A percentile compares a stretch with the other conserved stretches of the same genome.
Conservation (phyloP, 2,888 invertebrate species). For the Folsomia candida region DNA sequence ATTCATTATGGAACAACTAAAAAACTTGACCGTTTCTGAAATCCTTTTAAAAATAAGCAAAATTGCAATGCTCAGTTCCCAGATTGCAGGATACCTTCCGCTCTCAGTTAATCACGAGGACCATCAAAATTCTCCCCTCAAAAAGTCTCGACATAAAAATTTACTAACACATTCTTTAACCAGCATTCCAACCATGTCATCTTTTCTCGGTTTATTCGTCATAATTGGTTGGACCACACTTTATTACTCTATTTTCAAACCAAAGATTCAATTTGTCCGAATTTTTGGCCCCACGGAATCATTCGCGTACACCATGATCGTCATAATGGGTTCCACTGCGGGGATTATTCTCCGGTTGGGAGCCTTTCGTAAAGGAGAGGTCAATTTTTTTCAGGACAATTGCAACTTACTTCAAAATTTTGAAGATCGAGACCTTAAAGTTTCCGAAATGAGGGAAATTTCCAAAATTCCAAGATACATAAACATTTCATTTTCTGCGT, state of each 20-base stretch:
- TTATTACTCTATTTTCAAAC: conserved; percentile 8
- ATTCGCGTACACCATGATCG: conserved; percentile 19
- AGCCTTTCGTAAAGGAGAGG: neutral
- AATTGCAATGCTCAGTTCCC: conserved; percentile 12
- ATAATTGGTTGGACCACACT: conserved; percentile 12
- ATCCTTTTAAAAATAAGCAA: neutral
- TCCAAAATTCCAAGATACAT: neutral
- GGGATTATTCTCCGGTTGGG: conserved; percentile 13
- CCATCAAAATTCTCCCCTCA: neutral
- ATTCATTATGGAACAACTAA: no score
- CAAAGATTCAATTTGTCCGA: conserved; percentile 10
- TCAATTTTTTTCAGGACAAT: conserved; percentile 13
- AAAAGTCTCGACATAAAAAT: neutral
- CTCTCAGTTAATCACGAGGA: neutral
- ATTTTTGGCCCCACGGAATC: conserved; percentile 29
- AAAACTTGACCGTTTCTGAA: neutral
- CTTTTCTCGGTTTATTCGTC: neutral
- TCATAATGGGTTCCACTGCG: neutral
- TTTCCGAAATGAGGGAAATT: neutral
- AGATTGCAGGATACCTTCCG: conserved; percentile 24
- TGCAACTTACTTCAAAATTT: conserved; percentile 14
- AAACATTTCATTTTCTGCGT: neutral
- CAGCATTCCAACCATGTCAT: conserved; percentile 14
- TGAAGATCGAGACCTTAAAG: conserved; percentile 12
- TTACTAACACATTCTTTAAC: neutral